These are phyloP conservation scores for Oscheius onirici DNA, from an alignment of 2,888 invertebrate species.

Conservation along the genomic window DNA sequence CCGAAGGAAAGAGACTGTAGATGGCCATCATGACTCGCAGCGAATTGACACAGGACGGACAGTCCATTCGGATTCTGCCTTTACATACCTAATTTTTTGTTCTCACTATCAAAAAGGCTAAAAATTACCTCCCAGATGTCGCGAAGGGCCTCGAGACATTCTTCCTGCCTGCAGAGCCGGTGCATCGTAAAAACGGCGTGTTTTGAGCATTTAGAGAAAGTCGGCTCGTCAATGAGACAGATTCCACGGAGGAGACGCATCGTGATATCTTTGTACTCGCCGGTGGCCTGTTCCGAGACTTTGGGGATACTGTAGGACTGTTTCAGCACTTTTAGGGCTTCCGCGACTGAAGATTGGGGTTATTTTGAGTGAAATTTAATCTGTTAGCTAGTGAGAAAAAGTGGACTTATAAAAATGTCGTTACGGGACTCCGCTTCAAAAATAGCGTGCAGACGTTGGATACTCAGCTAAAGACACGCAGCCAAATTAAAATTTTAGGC, in stretches of 20 bases:
- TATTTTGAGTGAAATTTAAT: too few relatives aligned
- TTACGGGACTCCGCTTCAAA: too few relatives aligned
- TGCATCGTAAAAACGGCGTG: background rate
- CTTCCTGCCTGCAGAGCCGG: background rate
- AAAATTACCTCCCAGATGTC: background rate
- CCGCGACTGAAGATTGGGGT: background rate
- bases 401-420: too few relatives aligned
- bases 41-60: slow-evolving; percentile 27
- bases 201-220: slow-evolving; percentile 15
- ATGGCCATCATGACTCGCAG: slow-evolving; percentile 21
- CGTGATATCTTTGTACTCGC: background rate
- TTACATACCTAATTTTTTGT: slow-evolving; percentile 1
- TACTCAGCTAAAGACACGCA: too few relatives aligned
- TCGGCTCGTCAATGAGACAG: background rate
- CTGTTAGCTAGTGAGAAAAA: too few relatives aligned
- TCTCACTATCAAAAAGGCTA: background rate
- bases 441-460: too few relatives aligned
- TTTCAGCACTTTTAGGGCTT: background rate
- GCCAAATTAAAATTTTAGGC: too few relatives aligned
- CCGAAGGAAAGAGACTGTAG: background rate
- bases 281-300: background rate
- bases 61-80: slow-evolving; percentile 3
- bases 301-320: background rate
- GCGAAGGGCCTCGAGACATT: background rate
- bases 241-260: background rate